Base-by-base conservation (phyloP, 2,888 invertebrate species). In the Hetaerina titia region DNA sequence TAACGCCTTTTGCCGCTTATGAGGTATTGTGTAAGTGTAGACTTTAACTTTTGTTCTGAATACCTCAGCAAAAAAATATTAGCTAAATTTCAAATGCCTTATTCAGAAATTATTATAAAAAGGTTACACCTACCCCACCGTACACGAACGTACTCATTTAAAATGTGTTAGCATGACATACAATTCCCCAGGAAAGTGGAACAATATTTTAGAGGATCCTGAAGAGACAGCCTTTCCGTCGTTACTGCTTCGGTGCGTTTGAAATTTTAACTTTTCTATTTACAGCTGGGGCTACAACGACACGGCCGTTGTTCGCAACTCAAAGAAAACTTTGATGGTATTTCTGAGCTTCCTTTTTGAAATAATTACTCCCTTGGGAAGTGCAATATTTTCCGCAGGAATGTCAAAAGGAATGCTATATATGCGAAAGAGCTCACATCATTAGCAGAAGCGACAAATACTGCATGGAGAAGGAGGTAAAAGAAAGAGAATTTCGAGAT, bases 221-320 rank as follows among this genome's bases (percentile, higher is more conserved):
- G 9, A 11, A 81, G 81, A 31, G 25, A 31, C 31, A 81, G 31
- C 11, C 11, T 31, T 11, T 31, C 81, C n/a, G 5, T 22, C 81
- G 25, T 15, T 31, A n/a, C 31, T 31, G 15, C 31, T 31, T 25
- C 25, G 25, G 2, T 31, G 25, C 25, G 13, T 31, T 81, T 25
- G 81, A 13, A 81, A 81, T 81, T 81, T 81, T 81, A 81, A 81
- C 81, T 9, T 81, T 81, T 81, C 81, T 81, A 81, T 31, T 81
- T 81, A 81, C 81, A 25, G 81, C 81, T 81, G 81, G 45, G 81
- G 31, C 31, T 81, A 25, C 9, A 31, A 31, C 81, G 25, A 5
- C 81, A 22, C 81, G 1, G 31, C 81, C 81, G 81, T 31, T 11
- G 25, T 25, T 31, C 69, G 22, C 25, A 15, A 81, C 81, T 31